Percentiles rank a stretch among this genome's conserved stretches.
Conservation (phyloP, 2,113 vertebrate genomes). For the Lophius piscatorius region DNA sequence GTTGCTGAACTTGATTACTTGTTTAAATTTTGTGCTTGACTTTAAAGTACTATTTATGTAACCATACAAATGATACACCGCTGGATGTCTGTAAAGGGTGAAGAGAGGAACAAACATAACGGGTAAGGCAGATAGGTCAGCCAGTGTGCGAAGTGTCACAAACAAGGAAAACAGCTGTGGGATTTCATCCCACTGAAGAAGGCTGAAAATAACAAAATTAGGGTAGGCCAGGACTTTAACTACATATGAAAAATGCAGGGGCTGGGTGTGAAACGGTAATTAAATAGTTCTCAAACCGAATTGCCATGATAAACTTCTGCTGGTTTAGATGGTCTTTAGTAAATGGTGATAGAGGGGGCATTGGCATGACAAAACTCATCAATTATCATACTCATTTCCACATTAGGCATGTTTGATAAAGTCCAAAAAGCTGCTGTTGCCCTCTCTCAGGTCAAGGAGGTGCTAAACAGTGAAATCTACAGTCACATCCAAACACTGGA, state of each 20-base stretch:
- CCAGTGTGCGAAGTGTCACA: conserved; percentile 72
- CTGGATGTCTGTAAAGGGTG: conserved; percentile 83
- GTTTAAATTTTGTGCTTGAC: too few species aligned
- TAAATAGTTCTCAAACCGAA: conserved; percentile 26
- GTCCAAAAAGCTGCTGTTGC: not conserved
- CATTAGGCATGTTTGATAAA: not conserved
- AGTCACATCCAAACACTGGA: too few species aligned
- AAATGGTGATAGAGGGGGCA: conserved; percentile 13
- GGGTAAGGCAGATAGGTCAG: conserved; percentile 74
- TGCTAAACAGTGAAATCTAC: not conserved
- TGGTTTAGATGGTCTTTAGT: not conserved
- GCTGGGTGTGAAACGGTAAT: conserved; percentile 25
- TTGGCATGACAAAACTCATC: not conserved
- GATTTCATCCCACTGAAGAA: conserved; percentile 31
- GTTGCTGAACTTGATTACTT: too few species aligned
- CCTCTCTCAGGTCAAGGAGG: not conserved
- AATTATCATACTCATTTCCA: not conserved
- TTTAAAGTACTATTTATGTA: too few species aligned
- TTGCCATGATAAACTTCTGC: conserved; percentile 15
- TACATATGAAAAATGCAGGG: conserved; percentile 22
- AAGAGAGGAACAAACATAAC: conserved; percentile 77
- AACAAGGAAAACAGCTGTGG: conserved; percentile 42
- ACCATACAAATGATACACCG: conserved; percentile 78
- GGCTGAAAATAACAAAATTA: conserved; percentile 34
- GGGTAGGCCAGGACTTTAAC: conserved; percentile 20